Evolutionary conservation across 2,888 invertebrate genomes (phyloP).

Genomic region (Apoda limacodes): DNA sequence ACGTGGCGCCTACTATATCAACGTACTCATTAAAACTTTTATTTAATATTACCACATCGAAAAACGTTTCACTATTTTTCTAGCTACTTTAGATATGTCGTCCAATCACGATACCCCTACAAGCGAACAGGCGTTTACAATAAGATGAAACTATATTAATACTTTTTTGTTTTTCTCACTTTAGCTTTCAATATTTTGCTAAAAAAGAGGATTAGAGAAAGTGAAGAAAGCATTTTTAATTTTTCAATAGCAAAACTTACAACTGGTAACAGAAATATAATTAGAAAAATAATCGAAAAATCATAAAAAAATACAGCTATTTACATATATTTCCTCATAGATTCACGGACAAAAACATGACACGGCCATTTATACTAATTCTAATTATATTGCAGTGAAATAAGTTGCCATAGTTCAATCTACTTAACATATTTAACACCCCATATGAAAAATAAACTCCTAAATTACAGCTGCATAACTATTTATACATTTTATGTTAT

Average conservation of each 20-base stretch:
- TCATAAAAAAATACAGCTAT: conserved; percentile 29
- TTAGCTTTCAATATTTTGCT: too few relatives aligned
- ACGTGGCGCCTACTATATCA: too few relatives aligned
- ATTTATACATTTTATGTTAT: conserved; percentile 67
- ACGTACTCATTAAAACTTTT: too few relatives aligned
- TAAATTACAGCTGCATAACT: conserved; percentile 69
- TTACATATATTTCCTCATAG: conserved; percentile 53
- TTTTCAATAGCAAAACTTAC: too few relatives aligned
- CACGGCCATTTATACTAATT: conserved; percentile 68
- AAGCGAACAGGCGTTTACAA: too few relatives aligned
- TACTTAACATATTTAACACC: conserved; percentile 67
- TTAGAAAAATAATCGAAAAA: too few relatives aligned
- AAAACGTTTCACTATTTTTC: conserved; percentile 52
- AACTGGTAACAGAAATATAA: too few relatives aligned
- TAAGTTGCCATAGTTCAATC: conserved; percentile 59
- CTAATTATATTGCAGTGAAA: conserved; percentile 59
- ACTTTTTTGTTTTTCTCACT: too few relatives aligned
- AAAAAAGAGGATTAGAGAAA: conserved; percentile 20
- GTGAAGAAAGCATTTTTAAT: conserved; percentile 21
- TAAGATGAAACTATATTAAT: too few relatives aligned
- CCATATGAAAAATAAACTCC: conserved; percentile 70
- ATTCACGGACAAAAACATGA: conserved; percentile 60
- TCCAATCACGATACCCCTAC: conserved; percentile 59
- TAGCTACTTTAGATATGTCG: conserved; percentile 67
- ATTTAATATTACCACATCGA: conserved; percentile 35